Evolutionary conservation across 2,888 invertebrate genomes (phyloP).

Genomic region (Nemotelus nigrinus): DNA sequence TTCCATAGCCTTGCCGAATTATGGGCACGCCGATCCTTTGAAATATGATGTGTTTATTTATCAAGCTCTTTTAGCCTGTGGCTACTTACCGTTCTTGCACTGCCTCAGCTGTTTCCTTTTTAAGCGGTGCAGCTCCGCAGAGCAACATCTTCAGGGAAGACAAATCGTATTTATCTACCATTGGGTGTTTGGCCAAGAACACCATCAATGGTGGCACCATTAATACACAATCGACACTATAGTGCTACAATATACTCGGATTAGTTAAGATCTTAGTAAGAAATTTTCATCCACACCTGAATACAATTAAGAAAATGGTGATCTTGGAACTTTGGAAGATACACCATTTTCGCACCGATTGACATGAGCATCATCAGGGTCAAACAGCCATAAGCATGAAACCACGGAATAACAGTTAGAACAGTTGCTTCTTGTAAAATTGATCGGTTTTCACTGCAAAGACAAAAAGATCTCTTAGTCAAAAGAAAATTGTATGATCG

Average conservation of each 20-base stretch:
- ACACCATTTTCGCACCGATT: conserved; percentile 70
- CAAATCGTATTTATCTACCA: conserved; percentile 80
- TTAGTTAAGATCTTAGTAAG: neutral
- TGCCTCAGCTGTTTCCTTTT: conserved; percentile 74
- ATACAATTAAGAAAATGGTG: conserved; percentile 77
- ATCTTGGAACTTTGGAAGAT: conserved; percentile 75
- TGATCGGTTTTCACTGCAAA: neutral
- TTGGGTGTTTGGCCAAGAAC: conserved; percentile 83
- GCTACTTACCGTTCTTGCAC: conserved; percentile 57
- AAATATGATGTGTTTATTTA: neutral
- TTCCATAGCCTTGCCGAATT: conserved; percentile 80
- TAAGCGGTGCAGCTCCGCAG: conserved; percentile 86
- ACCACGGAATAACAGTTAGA: conserved; percentile 81
- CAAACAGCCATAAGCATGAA: conserved; percentile 83
- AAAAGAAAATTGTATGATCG: neutral
- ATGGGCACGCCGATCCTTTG: conserved; percentile 63
- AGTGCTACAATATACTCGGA: conserved; percentile 55
- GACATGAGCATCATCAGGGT: conserved; percentile 70
- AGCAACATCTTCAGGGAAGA: conserved; percentile 75
- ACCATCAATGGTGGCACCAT: conserved; percentile 87
- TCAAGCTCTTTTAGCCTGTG: neutral
- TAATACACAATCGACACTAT: conserved; percentile 72
- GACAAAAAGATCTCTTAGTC: neutral
- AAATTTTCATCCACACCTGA: conserved; percentile 61
- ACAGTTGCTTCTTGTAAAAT: conserved; percentile 53